Conservation (phyloP, 2,797 vertebrate species). For the Macroramphosus scolopax region DNA sequence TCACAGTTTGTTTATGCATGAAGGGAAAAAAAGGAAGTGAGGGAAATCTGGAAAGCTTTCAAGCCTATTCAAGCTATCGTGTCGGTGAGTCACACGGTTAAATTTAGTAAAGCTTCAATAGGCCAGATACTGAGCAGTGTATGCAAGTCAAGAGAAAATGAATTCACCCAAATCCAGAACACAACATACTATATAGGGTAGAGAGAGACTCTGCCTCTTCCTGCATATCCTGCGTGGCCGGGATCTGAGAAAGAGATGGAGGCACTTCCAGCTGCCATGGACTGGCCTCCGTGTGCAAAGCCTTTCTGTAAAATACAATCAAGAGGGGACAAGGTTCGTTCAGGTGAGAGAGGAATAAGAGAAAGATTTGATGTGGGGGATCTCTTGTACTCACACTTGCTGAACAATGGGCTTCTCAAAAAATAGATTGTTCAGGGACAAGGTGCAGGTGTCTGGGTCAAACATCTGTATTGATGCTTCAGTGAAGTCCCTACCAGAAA, state of each 20-base stretch:
- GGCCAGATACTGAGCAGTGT: slow-evolving; percentile 35
- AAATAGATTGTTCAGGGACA: slow-evolving; percentile 84
- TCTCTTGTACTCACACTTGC: slow-evolving; percentile 80
- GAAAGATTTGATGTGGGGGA: not conserved
- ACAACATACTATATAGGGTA: slow-evolving; percentile 75
- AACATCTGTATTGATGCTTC: slow-evolving; percentile 73
- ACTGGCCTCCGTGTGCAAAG: slow-evolving; percentile 70
- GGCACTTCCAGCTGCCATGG: slow-evolving; percentile 79
- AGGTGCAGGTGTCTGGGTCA: slow-evolving; percentile 70
- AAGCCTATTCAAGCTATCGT: slow-evolving; percentile 26
- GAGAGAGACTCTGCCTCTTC: slow-evolving; percentile 75
- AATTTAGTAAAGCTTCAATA: slow-evolving; percentile 37
- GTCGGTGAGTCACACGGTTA: slow-evolving; percentile 41
- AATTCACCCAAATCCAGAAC: slow-evolving; percentile 45
- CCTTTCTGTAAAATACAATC: slow-evolving; percentile 69
- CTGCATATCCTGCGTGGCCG: slow-evolving; percentile 82
- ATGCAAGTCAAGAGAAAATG: slow-evolving; percentile 56
- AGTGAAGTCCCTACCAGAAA: not conserved
- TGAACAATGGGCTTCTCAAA: slow-evolving; percentile 81
- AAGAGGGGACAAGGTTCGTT: slow-evolving; percentile 8
- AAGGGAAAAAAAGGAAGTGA: too few relatives aligned
- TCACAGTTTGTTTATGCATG: slow-evolving; percentile 9
- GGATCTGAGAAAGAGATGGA: slow-evolving; percentile 83
- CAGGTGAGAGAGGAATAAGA: not conserved
- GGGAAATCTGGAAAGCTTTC: slow-evolving; percentile 22